Conservation (phyloP, 2,113 vertebrate genomes). For the Pteropus alecto region DNA sequence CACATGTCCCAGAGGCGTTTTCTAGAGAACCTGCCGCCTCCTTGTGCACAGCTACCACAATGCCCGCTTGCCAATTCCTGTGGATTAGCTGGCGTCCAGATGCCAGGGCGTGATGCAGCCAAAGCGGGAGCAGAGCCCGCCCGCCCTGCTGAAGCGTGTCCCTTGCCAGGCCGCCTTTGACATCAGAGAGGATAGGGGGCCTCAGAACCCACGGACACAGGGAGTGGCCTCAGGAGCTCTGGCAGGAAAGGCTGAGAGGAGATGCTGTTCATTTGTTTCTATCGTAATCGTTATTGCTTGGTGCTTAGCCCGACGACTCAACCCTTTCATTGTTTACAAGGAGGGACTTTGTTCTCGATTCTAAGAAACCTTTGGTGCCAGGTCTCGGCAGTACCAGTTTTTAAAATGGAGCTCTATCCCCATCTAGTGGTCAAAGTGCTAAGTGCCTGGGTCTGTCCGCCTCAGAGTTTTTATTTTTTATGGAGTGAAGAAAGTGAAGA, state of each 20-base stretch:
- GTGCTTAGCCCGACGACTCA: neutral
- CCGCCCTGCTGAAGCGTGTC: neutral
- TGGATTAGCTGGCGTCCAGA: neutral
- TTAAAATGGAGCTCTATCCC: neutral
- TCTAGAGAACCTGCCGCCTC: neutral
- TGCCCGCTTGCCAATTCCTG: neutral
- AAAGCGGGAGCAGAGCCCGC: neutral
- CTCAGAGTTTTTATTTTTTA: neutral
- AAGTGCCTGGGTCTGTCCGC: neutral
- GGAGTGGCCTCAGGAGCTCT: neutral
- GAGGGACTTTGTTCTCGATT: slow-evolving; percentile 12
- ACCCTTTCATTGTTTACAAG: slow-evolving; percentile 39
- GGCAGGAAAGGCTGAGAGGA: neutral
- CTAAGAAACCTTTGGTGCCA: slow-evolving; percentile 38
- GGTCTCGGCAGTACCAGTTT: neutral
- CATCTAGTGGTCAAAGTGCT: slow-evolving; percentile 30
- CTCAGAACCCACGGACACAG: neutral
- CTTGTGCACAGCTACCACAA: no score
- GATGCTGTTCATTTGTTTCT: neutral
- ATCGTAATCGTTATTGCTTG: neutral
- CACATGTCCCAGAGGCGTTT: neutral
- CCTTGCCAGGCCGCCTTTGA: neutral
- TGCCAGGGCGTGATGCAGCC: no score
- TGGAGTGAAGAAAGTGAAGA: neutral
- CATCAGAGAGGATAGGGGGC: neutral